phyloP scores from a whole-genome alignment of 2,888 invertebrate species.

The Gastrophysa polygoni region DNA sequence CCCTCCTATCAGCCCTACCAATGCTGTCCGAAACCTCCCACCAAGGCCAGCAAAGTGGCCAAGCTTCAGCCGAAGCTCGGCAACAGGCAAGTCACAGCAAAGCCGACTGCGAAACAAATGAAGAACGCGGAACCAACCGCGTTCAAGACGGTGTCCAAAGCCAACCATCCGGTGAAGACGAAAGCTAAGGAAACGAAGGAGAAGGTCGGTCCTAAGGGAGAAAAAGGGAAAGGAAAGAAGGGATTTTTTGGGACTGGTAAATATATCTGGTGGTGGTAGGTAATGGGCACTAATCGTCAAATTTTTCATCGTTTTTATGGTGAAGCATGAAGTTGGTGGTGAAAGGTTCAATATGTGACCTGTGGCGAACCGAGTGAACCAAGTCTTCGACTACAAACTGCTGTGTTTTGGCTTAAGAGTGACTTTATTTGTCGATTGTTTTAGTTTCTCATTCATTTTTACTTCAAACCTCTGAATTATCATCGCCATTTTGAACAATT shows the following conservation, averaged over 20 bases:
- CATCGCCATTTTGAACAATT: too few relatives aligned
- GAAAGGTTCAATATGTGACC: conserved; percentile 41
- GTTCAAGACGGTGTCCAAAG: conserved; percentile 56
- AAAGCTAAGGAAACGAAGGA: conserved; percentile 24
- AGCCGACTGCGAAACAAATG: conserved; percentile 50
- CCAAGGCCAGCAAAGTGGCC: conserved; percentile 79
- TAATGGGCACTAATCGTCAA: conserved; percentile 47
- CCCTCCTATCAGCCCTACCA: conserved; percentile 87
- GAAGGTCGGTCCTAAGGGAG: conserved; percentile 62
- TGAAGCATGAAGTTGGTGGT: conserved; percentile 52
- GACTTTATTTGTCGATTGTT: conserved; percentile 27
- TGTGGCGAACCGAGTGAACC: conserved; percentile 31
- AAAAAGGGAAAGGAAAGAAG: conserved; percentile 72
- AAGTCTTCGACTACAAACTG: conserved; percentile 36
- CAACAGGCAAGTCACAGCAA: conserved; percentile 22
- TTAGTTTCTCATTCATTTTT: neutral
- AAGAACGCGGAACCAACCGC: conserved; percentile 50
- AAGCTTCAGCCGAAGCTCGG: conserved; percentile 66
- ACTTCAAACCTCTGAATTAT: too few relatives aligned
- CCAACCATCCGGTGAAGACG: conserved; percentile 43
- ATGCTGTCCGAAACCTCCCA: conserved; percentile 88
- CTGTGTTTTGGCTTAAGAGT: conserved; percentile 47
- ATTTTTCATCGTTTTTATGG: conserved; percentile 45
- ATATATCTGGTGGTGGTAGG: conserved; percentile 82
- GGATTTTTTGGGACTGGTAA: conserved; percentile 87